A percentile compares a stretch with the other conserved stretches of the same genome.
phyloP scores from a whole-genome alignment of 1,140 invertebrate genomes.

The Heliconius hewitsoni region DNA sequence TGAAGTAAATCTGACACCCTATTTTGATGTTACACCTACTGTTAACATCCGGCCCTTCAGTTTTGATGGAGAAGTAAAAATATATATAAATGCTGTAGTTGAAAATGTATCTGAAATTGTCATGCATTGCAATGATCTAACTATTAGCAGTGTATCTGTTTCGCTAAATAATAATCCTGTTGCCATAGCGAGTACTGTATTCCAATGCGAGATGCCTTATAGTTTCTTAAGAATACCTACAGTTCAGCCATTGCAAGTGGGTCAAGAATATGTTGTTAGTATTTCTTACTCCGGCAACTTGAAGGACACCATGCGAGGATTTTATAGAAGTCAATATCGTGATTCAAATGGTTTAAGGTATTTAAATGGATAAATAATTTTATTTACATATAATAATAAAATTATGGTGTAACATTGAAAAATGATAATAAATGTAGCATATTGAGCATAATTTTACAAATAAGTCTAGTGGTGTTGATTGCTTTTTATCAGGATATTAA shows the following conservation, averaged over 20 bases:
- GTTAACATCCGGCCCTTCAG: conserved; percentile 75
- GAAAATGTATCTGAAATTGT: conserved; percentile 77
- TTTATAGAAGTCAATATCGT: conserved; percentile 82
- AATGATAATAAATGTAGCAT: background rate
- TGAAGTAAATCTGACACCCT: conserved; percentile 83
- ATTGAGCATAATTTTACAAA: too few species aligned
- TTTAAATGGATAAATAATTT: too few species aligned
- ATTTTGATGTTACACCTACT: conserved; percentile 75
- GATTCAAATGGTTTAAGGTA: conserved; percentile 60
- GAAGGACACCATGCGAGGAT: conserved; percentile 80
- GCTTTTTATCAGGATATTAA: too few species aligned
- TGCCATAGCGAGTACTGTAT: conserved; percentile 37
- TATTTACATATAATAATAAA: background rate
- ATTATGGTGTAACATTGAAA: background rate
- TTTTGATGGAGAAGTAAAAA: conserved; percentile 83
- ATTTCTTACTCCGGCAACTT: conserved; percentile 75
- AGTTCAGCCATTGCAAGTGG: conserved; percentile 36
- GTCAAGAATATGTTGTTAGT: conserved; percentile 51
- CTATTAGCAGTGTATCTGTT: conserved; percentile 57
- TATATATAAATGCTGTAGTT: conserved; percentile 61
- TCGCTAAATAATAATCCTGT: conserved; percentile 33
- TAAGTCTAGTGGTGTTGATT: too few species aligned
- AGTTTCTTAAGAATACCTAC: conserved; percentile 62
- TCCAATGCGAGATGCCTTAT: conserved; percentile 54
- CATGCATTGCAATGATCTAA: conserved; percentile 85